Evolutionary conservation across 2,797 vertebrate genomes (phyloP), one percentile per base, ranked within the genome.

Genomic region (Columba guinea): DNA sequence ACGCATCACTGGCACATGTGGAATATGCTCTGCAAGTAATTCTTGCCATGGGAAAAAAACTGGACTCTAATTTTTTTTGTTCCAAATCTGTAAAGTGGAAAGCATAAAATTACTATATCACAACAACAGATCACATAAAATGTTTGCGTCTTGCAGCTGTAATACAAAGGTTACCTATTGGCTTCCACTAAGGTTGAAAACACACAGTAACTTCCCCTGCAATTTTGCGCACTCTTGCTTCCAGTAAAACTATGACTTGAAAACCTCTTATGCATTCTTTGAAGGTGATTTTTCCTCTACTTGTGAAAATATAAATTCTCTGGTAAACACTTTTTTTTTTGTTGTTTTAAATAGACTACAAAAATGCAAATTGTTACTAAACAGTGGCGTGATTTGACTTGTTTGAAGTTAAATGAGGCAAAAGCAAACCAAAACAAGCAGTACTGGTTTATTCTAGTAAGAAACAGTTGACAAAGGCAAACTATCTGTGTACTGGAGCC

Each of bases 1-100:
- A 94, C 92, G 77, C 62, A 94, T 94, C 89, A 77, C 22, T 65
- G 18, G 59, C 74, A 90, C 87, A 93, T 67, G 77, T 90, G 70
- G 68, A 78, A 89, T 87, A 74, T 8, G 19, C 60, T 91, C 69
- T 84, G 81, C 4, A 39, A 92, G 48, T 83, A 67, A 53, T 84
- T 87, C 49, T 70, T 89, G 79, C 64, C 58, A 84, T 0, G 0
- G 73, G 55, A 84, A 62, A 44, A 44, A 92, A 86, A 94, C 48
- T 65, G 48, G 51, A 59, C 48, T 73, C 26, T 53, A 67, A 30
- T 64, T 62, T 60, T 83, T 89, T 52, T 53, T 1, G 0, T 77
- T 80, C 30, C 16, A 62, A 70, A 81, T 85, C 88, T 71, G 27
- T 64, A 44, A 93, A 88, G 51, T 35, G 30, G 41, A 86, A 94